Evolutionary conservation across 2,797 vertebrate genomes (phyloP).

Genomic region (Danio jaintianensis): DNA sequence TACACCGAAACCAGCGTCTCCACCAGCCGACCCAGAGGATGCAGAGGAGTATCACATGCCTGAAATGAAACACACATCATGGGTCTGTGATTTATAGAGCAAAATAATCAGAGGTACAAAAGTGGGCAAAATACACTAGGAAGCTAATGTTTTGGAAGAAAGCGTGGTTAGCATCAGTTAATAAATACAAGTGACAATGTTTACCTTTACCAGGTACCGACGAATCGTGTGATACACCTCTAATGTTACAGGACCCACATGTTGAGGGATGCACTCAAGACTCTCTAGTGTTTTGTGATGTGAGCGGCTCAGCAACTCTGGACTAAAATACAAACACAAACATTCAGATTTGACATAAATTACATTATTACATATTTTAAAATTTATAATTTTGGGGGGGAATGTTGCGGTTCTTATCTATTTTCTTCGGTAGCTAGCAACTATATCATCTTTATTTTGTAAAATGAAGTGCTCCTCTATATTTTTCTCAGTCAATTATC

Average conservation of each 20-base stretch:
- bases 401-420: too few species aligned
- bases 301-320: conserved; percentile 87
- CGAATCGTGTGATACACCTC: conserved; percentile 89
- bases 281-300: conserved; percentile 91
- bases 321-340: conserved; percentile 75
- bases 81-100: not conserved
- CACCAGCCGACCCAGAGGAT: conserved; percentile 91
- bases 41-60: conserved; percentile 95
- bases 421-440: too few species aligned
- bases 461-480: too few species aligned
- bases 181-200: not conserved
- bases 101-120: not conserved
- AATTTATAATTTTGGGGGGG: too few species aligned
- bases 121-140: not conserved
- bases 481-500: too few species aligned
- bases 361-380: too few species aligned
- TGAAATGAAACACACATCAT: conserved; percentile 58
- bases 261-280: conserved; percentile 92
- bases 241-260: conserved; percentile 85
- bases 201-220: conserved; percentile 92
- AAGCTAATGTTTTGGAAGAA: not conserved
- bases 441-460: too few species aligned
- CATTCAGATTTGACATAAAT: not conserved
- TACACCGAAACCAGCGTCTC: conserved; percentile 95
- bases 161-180: not conserved